phyloP scores from a whole-genome alignment of 2,113 vertebrate species.

The Xerus inauris region DNA sequence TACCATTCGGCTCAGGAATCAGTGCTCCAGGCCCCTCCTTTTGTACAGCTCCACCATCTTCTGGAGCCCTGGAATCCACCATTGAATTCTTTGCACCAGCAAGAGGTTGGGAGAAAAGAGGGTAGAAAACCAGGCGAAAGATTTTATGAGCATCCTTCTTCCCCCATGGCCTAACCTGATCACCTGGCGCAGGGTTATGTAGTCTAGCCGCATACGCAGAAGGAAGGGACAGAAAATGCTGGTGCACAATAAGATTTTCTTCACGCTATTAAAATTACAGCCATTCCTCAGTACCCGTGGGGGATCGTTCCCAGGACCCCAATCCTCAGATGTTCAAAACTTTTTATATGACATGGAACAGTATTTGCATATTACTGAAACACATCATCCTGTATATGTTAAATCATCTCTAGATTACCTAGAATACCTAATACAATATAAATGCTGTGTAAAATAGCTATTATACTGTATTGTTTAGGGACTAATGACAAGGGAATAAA shows the following conservation, averaged over 20 bases:
- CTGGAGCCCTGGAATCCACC: not conserved
- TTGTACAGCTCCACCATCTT: not conserved
- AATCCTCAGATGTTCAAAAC: not conserved
- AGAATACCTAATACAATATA: not conserved
- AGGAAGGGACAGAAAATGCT: not conserved
- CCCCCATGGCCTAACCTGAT: rapidly evolving
- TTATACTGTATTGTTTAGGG: too few relatives aligned
- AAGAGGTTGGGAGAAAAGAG: not conserved
- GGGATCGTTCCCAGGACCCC: not conserved
- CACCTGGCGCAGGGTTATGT: not conserved
- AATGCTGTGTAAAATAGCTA: not conserved
- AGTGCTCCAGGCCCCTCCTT: not conserved
- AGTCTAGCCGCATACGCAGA: too few relatives aligned
- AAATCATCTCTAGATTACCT: not conserved
- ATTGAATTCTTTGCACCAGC: not conserved
- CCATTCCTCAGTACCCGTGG: not conserved
- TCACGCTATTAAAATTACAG: not conserved
- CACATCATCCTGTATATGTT: not conserved
- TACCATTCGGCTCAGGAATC: rapidly evolving
- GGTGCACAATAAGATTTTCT: not conserved
- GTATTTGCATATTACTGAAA: not conserved
- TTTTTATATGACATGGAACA: not conserved
- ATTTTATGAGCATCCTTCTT: not conserved
- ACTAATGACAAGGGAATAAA: not conserved
- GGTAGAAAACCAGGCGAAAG: not conserved